Evolutionary conservation across 2,888 invertebrate species (phyloP), one percentile per base, ranked within the genome.

Genomic region (Netelia inedita): DNA sequence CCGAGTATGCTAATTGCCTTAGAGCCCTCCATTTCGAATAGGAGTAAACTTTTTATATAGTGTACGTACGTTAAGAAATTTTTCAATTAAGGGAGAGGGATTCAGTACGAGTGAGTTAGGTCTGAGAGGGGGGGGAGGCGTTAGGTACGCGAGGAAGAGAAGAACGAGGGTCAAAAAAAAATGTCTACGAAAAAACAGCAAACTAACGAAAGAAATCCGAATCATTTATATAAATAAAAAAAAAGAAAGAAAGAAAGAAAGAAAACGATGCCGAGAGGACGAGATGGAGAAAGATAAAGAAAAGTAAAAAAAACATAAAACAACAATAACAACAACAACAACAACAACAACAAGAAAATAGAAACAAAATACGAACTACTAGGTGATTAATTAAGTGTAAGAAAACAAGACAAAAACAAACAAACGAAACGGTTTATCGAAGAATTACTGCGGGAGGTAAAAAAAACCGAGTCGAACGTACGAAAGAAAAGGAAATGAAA

Each of bases 281-380:
- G 57, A 57, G 3, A 57, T 16, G 8, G 57, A 19, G 9, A 16
- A 16, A 16, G 9, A 16, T 5, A 57, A 46, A 57, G 57, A 9
- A 19, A 57, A 9, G 1, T 8, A 71, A 76, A 55, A 43, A 66
- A 66, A 61, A 63, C 10, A 41, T 46, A 28, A 78, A 43, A 86
- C 78, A 75, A 28, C 3, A 28, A 28, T 3, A 1, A 28, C 28
- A 28, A 28, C 28, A 28, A 28, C 28, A 28, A 28, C 28, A n/a
- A n/a, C n/a, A 28, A 28, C 28, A 28, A 28, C 28, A 28, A 28
- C 73, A 85, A 63, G 76, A 72, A 72, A 82, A 80, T 73, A 6
- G 81, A 71, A 71, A 89, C 87, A 88, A 89, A 89, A 88, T 90
- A 89, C 86, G 86, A 90, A 88, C 85, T 88, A 86, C 79, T 89